Base-by-base conservation (phyloP, 2,113 vertebrate species). In the Ramphastos sulfuratus region DNA sequence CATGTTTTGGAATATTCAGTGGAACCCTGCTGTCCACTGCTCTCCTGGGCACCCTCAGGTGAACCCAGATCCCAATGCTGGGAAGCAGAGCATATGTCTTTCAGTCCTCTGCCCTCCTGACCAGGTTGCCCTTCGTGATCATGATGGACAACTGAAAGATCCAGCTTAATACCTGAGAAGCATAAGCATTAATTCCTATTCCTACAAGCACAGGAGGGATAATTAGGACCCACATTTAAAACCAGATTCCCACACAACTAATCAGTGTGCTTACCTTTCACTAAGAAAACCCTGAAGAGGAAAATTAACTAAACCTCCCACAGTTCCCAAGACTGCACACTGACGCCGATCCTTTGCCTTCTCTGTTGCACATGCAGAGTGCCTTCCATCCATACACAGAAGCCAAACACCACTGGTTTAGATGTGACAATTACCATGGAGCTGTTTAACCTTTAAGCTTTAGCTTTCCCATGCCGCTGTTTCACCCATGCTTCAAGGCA, bases 1-100 rank as follows among this genome's bases (percentile, higher is more conserved):
- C 0, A 0, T 7, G 37, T 35, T 82, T 42, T 15, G 55, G 58
- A 42, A 12, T 28, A 46, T 33, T 30, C 42, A 16, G 15, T 7
- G 21, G 31, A 54, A 54, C 30, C 27, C n/a, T 25, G 17, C 15
- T 46, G 77, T 28, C 25, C 15, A 12, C 5, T 25, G 50, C 44
- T 83, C 23, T n/a, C 33, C 69, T 39, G 48, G 10, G 24, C 31
- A 35, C 46, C 19, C 30, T 52, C 73, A 28, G 28, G 11, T 13
- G 24, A 77, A 59, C 3, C 7, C 2, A 2, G 30, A 50, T 52
- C 15, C 44, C 31, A 6, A 1, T 0, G 13, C 37, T 37, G 33
- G 48, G 67, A 78, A 87, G 64, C 12, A 17, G 3, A 66, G 16
- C 0, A 0, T 30, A 21, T 16, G 31, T 39, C 59, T 82, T 67